Evolutionary conservation across 2,113 vertebrate genomes (phyloP), one percentile per base, ranked within the genome.

Genomic region (Morone saxatilis): DNA sequence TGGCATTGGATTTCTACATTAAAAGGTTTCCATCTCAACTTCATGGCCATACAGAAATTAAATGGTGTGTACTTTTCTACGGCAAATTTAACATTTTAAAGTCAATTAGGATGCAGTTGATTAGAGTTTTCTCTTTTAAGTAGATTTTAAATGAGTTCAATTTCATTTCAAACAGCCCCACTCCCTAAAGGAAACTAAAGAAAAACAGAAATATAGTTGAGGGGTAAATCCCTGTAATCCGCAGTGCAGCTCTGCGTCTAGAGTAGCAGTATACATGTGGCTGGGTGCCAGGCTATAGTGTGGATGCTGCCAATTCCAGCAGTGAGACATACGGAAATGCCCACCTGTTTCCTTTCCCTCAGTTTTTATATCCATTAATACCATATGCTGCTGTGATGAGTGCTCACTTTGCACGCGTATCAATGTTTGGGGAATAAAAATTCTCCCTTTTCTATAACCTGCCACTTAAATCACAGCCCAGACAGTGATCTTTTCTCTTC

Each of bases 301-400:
- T 71, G 71, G 60, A 76, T 57, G 76, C 48, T 71, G 69, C 84
- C 81, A 84, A 63, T 81, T 86, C 66, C 78, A 4, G 66, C 81
- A 81, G 78, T 65, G 82, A 81, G 80, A 85, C 78, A 72, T 79
- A 47, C 50, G 22, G 78, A 90, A 93, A 92, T 89, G 76, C 71
- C 83, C 91, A 93, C 89, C 92, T 93, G 94, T 92, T 93, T 89
- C 76, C 73, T 76, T 63, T 78, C 71, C 75, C 62, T 87, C 88
- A 80, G 14, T 87, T 83, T 89, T 86, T 74, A 61, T 41, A 77
- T 86, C 66, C 62, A 90, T 89, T 85, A 80, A 87, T 85, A 43
- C 19, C 57, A 77, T 69, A 81, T 31, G 45, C 77, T 56, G 20
- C 50, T 38, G 86, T 47, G 83, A 89, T 86, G 81, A 86, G 50